phyloP scores from a whole-genome alignment of 2,888 invertebrate genomes.

The Corythucha ciliata region DNA sequence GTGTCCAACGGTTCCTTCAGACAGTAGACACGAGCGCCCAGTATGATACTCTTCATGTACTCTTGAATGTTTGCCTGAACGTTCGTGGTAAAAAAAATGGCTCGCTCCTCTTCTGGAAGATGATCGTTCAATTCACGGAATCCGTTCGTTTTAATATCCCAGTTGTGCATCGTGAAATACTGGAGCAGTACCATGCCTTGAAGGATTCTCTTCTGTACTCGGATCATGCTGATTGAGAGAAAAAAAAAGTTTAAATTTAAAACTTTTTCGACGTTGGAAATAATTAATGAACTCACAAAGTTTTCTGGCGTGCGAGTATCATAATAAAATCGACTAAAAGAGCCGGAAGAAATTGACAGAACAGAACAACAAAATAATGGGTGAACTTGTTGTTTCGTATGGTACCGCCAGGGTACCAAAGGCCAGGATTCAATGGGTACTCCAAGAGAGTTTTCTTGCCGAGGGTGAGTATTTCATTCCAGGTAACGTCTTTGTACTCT shows the following conservation, averaged over 20 bases:
- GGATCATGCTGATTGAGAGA: conserved; percentile 48
- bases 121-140: conserved; percentile 47
- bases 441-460: conserved; percentile 52
- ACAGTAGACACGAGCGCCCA: conserved; percentile 74
- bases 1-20: conserved; percentile 72
- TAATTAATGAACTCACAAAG: conserved; percentile 55
- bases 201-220: conserved; percentile 52
- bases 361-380: conserved; percentile 56
- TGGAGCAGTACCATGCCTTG: conserved; percentile 57
- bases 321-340: conserved; percentile 64
- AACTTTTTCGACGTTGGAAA: no score
- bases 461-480: conserved; percentile 41
- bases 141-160: conserved; percentile 63
- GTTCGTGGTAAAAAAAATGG: conserved; percentile 47
- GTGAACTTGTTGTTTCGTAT: conserved; percentile 56
- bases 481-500: no score
- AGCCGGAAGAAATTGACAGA: conserved; percentile 68
- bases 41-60: conserved; percentile 60
- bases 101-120: conserved; percentile 48
- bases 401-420: conserved; percentile 72
- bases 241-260: conserved; percentile 6
- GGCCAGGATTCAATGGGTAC: conserved; percentile 64
- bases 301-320: conserved; percentile 58
- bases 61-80: conserved; percentile 42
- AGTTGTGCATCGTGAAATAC: conserved; percentile 72